Conservation (phyloP, 1,140 invertebrate species). For the Pseudomyrmex gracilis region DNA sequence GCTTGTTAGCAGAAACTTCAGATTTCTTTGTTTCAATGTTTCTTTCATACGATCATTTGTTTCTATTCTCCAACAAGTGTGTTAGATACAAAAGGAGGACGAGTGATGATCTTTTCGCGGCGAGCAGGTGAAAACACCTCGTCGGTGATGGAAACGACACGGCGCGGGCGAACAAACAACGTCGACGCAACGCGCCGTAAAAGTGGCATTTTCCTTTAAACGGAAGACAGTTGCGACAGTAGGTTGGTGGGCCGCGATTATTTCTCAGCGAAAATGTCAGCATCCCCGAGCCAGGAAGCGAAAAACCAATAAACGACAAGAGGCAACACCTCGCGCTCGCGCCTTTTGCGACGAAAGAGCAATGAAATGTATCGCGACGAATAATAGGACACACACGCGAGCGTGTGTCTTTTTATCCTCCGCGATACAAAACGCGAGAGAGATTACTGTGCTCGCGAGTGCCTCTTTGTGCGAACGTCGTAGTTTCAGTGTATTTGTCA, state of each 20-base stretch:
- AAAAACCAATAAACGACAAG: slow-evolving; percentile 58
- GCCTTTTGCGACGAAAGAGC: neutral
- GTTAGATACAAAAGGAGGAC: no score
- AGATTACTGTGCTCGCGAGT: slow-evolving; percentile 36
- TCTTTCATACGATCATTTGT: no score
- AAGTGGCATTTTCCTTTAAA: slow-evolving; percentile 55
- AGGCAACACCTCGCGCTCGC: slow-evolving; percentile 10
- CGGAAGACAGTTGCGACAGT: slow-evolving; percentile 30
- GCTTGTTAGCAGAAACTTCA: no score
- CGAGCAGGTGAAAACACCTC: neutral
- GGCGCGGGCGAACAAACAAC: neutral
- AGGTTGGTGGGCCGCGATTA: slow-evolving; percentile 34
- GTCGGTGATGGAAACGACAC: neutral
- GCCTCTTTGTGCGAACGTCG: slow-evolving; percentile 8
- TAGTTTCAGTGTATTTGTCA: slow-evolving; percentile 44
- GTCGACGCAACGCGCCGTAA: neutral
- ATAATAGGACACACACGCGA: slow-evolving; percentile 26
- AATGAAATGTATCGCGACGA: slow-evolving; percentile 41
- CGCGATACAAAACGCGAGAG: slow-evolving; percentile 5
- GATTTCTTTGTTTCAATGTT: no score
- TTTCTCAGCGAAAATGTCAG: slow-evolving; percentile 46
- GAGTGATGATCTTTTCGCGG: neutral
- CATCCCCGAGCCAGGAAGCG: slow-evolving; percentile 36
- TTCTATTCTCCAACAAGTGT: no score
- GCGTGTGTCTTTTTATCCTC: slow-evolving; percentile 19